Evolutionary conservation across 2,888 invertebrate species (phyloP), one percentile per base, ranked within the genome.

Genomic region (Creontiades dilutus): DNA sequence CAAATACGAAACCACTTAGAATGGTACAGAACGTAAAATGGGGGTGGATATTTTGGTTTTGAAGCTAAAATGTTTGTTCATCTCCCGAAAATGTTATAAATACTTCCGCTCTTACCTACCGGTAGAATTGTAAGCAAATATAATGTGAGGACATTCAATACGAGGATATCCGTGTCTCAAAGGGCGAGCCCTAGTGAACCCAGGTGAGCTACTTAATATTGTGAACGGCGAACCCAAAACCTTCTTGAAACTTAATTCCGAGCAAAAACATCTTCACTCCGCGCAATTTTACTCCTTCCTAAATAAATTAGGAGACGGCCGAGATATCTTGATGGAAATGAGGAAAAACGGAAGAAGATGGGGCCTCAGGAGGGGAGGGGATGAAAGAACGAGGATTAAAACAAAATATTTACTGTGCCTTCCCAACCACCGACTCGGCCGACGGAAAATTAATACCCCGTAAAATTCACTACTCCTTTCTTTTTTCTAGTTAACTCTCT

Each of bases 371-470:
- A 52, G 68, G 11, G 5, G 37, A 9, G 46, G 78, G 47, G 47
- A 14, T 47, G n/a, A 27, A 78, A 37, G 37, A 37, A 4, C 46
- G 14, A 80, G 14, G 28, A 80, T 80, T 80, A 80, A 80, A 80
- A 47, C 78, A 80, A 80, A 80, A 80, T 80, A 80, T 80, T 80
- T 80, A 80, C 78, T 47, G 47, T 80, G 78, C 78, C 19, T 19
- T 14, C n/a, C 16, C 47, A 4, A 5, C 19, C 78, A 14, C 52
- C 52, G 11, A 37, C 37, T 7, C 19, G 61, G 61, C 19, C 37
- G 37, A 7, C 7, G 37, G 7, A 11, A 68, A 68, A 68, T 68
- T 68, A 68, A 68, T 27, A 23, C 19, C 12, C 68, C 68, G 68
- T 68, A 68, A 68, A 68, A 68, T 68, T 68, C 23, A 68, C 68